Evolutionary conservation across 2,113 vertebrate genomes (phyloP), one percentile per base, ranked within the genome.

Genomic region (Mormoops blainvillei): DNA sequence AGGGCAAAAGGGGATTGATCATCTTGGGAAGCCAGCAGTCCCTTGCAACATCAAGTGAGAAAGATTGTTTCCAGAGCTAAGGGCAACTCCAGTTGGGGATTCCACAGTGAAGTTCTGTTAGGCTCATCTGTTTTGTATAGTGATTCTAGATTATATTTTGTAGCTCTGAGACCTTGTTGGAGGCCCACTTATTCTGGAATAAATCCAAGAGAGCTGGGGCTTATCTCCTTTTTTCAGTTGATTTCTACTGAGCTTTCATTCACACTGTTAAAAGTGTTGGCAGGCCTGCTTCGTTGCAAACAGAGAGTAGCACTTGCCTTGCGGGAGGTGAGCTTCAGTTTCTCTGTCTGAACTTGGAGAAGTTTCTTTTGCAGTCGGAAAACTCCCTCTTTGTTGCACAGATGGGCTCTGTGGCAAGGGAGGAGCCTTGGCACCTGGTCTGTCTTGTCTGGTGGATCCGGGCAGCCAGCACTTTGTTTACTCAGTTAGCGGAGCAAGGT

Each of bases 61-160:
- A 92, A 78, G 61, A 67, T 52, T 84, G 38, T 89, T 95, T 95
- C 61, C 90, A 91, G 68, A 94, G 41, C 70, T 68, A 73, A 97
- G 67, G 54, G 54, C 38, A 95, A 38, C 70, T 94, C 54, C 56
- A 61, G 4, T 3, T 85, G 58, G 71, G 56, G 65, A 85, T 38
- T 87, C 52, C 16, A 54, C 58, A 71, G 48, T 91, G 76, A 80
- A 92, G 85, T 77, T 83, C 74, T 93, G 78, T 87, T 43, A 61
- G 93, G 36, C 33, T 92, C 87, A 48, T 74, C 54, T 89, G 61
- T 93, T 87, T 91, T 84, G 84, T 70, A 74, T 83, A 89, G 92
- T 96, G 86, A 96, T 73, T 33, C 84, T 94, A 78, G 78, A 33
- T 87, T 84, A 50, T 96, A 50, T 95, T 89, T 83, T 63, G 33